These are phyloP conservation scores for Molothrus aeneus DNA, from an alignment of 2,797 vertebrate species.

Conservation along the genomic window DNA sequence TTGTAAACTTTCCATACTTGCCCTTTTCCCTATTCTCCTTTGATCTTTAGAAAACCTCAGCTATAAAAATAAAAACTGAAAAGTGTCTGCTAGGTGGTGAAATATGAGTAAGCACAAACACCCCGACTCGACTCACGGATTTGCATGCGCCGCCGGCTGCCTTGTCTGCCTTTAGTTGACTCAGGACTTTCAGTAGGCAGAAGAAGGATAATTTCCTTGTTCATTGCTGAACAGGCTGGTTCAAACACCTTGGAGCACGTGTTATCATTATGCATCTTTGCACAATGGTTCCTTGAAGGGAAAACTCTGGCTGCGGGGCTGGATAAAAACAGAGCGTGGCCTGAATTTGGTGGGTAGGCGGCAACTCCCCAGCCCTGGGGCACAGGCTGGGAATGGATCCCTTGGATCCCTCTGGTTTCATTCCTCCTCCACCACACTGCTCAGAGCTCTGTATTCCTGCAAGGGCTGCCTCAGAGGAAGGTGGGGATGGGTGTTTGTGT, in stretches of 20 bases:
- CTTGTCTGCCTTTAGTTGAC: not conserved
- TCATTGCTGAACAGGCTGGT: not conserved
- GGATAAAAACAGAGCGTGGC: not conserved
- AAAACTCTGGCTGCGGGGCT: constrained; percentile 20
- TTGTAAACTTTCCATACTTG: constrained; percentile 1
- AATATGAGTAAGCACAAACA: constrained; percentile 38
- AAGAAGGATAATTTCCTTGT: not conserved
- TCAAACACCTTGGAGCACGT: not conserved
- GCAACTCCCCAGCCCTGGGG: not conserved
- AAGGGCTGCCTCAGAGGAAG: not conserved
- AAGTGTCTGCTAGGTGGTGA: not conserved
- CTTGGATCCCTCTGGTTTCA: not conserved
- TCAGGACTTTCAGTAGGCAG: not conserved
- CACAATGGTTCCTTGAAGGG: not conserved
- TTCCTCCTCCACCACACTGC: not conserved
- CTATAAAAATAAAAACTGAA: constrained; percentile 4
- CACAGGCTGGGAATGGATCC: not conserved
- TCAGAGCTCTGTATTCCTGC: not conserved
- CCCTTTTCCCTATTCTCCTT: constrained; percentile 37
- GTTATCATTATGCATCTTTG: not conserved
- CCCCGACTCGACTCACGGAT: not conserved
- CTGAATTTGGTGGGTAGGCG: not conserved
- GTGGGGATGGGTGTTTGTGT: fast-evolving
- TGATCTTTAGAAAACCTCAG: constrained; percentile 39
- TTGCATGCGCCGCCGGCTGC: not conserved